Base-by-base conservation (phyloP, 1,140 invertebrate species). In the Arion vulgaris region DNA sequence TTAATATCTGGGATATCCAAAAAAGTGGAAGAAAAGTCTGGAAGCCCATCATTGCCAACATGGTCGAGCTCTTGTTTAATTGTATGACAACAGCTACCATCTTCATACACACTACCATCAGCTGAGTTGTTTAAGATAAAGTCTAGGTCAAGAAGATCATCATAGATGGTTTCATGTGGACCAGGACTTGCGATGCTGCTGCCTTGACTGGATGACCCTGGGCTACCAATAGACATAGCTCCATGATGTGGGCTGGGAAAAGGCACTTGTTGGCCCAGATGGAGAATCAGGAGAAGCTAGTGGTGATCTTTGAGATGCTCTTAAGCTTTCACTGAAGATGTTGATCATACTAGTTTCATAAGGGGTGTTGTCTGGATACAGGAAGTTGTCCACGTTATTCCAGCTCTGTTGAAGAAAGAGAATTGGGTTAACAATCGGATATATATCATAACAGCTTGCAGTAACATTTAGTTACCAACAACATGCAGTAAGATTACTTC, bases 1-100 rank as follows among this genome's bases (percentile, higher is more conserved):
- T 91, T 92, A 75, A 92, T 91, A 75, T 91, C 90, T 38, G 91
- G 91, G 86, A 91, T 90, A 82, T 91, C 90, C 71, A 92, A 69
- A 83, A 92, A 92, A 9, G 90, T 88, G 17, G 91, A 91, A 80
- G 88, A 87, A 73, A 92, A 91, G 82, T 91, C 89, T 23, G 91
- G 90, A 49, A 92, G 82, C 19, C 87, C 74, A 34, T 90, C 88
- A 15, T 17, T 32, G 1, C 68, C 73, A n/a, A 39, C 32, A 15
- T 74, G n/a, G 32, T 77, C 80, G 38, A 85, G 87, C 74, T 90
- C 88, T 72, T 88, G 86, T 69, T 89, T 91, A 28, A 91, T 84
- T 83, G 89, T 89, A 71, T 85, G 62, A 71, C 80, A 66, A 19
- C 68, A 45, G 38, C 69, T 80, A 0, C 72, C 53, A 41, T 92